Base-by-base conservation (phyloP, 2,797 vertebrate genomes). In the Leptatherina wallacei region DNA sequence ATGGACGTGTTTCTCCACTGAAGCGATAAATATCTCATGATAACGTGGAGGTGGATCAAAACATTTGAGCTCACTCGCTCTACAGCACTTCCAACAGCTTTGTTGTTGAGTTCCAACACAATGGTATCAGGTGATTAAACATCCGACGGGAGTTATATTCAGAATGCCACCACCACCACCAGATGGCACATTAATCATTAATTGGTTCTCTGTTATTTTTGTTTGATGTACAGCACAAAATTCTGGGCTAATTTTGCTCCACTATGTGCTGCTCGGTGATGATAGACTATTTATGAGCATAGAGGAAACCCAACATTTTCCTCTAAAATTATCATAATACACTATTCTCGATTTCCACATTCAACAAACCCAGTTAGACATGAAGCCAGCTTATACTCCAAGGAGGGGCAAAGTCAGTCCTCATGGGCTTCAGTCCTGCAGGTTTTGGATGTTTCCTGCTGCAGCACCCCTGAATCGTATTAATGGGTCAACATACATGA, bases 121-220 rank as follows among this genome's bases (percentile, higher is more conserved):
- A 90, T 85, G 85, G 87, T 91, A 93, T 92, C 93, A 92, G 86
- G 91, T 91, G 91, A 91, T 93, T 92, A 86, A 93, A 93, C 91
- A 90, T 93, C 93, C 83, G 60, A 72, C 16, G 88, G 90, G 93
- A 91, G 81, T 89, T 88, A 91, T 91, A 94, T 93, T 91, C 90
- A 90, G 85, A 92, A 87, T 55, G 73, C 86, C 78, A 60, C 85
- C 76, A 62, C 83, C 75, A 73, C 84, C 82, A 91, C 87, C 92
- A 95, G 92, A 91, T 92, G 91, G 85, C 61, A 63, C 79, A 92
- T 95, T 91, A 94, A 94, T 94, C 91, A 94, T 94, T 94, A 88
- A 94, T 85, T 88, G 82, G 85, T 84, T 88, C 85, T 71, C 80
- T 84, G 80, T 83, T 81, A 88, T 83, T 90, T 85, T 77, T 88